A percentile compares a stretch with the other conserved stretches of the same genome.
phyloP scores from a whole-genome alignment of 2,113 vertebrate species.

The Mastomys natalensis region DNA sequence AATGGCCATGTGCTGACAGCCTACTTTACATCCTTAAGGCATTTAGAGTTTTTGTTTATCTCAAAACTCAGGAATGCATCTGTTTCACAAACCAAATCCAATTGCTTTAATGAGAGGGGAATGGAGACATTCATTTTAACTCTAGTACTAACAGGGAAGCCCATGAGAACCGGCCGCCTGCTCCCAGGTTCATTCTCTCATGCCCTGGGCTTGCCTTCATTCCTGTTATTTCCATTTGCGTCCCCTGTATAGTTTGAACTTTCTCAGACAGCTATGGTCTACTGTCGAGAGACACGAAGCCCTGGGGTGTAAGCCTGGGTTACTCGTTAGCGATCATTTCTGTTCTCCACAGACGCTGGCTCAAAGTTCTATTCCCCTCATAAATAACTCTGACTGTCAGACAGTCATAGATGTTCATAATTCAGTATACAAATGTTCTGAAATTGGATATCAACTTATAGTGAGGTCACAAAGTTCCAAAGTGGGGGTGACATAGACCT shows the following conservation, averaged over 20 bases:
- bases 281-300: neutral
- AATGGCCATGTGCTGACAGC: neutral
- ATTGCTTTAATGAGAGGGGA: neutral
- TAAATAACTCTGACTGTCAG: slow-evolving; percentile 43
- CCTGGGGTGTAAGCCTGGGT: neutral
- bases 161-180: neutral
- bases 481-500: neutral
- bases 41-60: slow-evolving; percentile 26
- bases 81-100: slow-evolving; percentile 20
- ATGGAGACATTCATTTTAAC: slow-evolving; percentile 10
- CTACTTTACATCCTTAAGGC: neutral
- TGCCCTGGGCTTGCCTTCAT: neutral
- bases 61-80: slow-evolving; percentile 29
- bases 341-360: slow-evolving; percentile 9
- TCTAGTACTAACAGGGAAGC: neutral
- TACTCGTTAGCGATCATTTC: slow-evolving; percentile 14
- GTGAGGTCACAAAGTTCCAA: slow-evolving; percentile 21
- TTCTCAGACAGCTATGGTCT: neutral
- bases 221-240: neutral
- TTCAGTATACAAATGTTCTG: slow-evolving; percentile 15
- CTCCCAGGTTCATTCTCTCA: neutral
- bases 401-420: slow-evolving; percentile 27
- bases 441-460: slow-evolving; percentile 55
- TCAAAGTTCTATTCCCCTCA: slow-evolving; percentile 31
- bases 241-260: neutral